Evolutionary conservation across 23 tunicate genomes (phyloP), one percentile per base, ranked within the genome.

Genomic region (Ascidia mentula): DNA sequence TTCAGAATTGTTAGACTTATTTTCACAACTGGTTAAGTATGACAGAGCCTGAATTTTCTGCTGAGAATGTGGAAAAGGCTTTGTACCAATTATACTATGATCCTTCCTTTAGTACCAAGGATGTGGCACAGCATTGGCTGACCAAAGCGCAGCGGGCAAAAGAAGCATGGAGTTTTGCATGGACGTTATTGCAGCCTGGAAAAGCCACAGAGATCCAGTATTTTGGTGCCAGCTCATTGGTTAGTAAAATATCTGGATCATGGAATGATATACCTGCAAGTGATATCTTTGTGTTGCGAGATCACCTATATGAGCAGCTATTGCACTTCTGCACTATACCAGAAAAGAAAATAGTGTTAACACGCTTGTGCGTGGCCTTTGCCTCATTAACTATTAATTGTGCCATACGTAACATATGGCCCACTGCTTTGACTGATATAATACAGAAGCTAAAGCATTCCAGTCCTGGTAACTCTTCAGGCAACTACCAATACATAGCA

Each of bases 311-410:
- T 60, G 84, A 91, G 20, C 86, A 77, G 73, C 59, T 93, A 34
- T 33, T 80, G 18, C 72, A 75, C 28, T 84, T 95, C 70, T 79
- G 77, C 38, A 73, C 72, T 18, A 33, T 38, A 24, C 3, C 75
- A 6, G 85, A 83, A 20, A 83, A 83, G 45, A 73, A 45, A 59
- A 88, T 95, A 61, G 88, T 95, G 40, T 70, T 90, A 3, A 95
- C 99, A 18, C 90, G 96, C 36, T 26, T 90, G 9, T 95, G 99
- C 59, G 99, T 95, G 4, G 99, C 99, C 8, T 87, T 95, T 70
- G 61, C 99, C 8, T 74, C 87, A 32, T 87, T 95, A 72, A 72
- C 90, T 18, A 38, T 88, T 5, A 90, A 95, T 45, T 83, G 95
- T 60, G 83, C 76, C 6, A 28, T 40, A n/a, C 75, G 42, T 20